These are phyloP conservation scores for Drosophila miranda DNA, from an alignment of 1,140 invertebrate genomes.

Conservation along the genomic window DNA sequence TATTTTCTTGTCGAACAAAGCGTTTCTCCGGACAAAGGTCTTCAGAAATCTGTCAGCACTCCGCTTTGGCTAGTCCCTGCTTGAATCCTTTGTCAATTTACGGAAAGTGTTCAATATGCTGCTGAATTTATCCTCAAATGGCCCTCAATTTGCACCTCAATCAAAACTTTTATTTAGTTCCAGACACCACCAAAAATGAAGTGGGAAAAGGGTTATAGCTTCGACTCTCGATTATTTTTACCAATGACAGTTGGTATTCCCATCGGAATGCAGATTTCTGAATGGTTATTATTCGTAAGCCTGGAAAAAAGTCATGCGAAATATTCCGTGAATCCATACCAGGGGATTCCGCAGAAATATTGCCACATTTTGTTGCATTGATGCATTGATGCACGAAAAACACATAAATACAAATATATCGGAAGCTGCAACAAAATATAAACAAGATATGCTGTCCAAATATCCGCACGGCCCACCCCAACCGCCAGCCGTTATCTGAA, in stretches of 20 bases:
- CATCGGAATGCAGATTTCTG: conserved; percentile 30
- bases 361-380: conserved; percentile 23
- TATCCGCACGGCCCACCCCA: conserved; percentile 11
- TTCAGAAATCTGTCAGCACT: conserved; percentile 4
- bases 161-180: conserved; percentile 41
- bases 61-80: background rate
- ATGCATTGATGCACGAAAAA: conserved; percentile 34
- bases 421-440: conserved; percentile 32
- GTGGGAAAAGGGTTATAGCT: conserved; percentile 10
- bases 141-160: conserved; percentile 32
- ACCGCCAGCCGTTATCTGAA: conserved; percentile 41
- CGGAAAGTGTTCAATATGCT: background rate
- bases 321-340: conserved; percentile 1
- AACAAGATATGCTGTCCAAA: conserved; percentile 47
- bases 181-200: conserved; percentile 14
- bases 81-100: no score
- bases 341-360: conserved; percentile 17
- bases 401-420: conserved; percentile 18
- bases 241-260: conserved; percentile 8
- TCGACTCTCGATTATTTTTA: no score
- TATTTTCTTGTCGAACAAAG: conserved; percentile 6
- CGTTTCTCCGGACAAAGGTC: conserved; percentile 22
- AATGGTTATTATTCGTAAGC: background rate
- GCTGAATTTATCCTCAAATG: conserved; percentile 11
- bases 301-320: conserved; percentile 11